Percentiles rank a stretch among this genome's conserved stretches.
Conservation (phyloP, 2,113 vertebrate genomes). For the Paramisgurnus dabryanus region DNA sequence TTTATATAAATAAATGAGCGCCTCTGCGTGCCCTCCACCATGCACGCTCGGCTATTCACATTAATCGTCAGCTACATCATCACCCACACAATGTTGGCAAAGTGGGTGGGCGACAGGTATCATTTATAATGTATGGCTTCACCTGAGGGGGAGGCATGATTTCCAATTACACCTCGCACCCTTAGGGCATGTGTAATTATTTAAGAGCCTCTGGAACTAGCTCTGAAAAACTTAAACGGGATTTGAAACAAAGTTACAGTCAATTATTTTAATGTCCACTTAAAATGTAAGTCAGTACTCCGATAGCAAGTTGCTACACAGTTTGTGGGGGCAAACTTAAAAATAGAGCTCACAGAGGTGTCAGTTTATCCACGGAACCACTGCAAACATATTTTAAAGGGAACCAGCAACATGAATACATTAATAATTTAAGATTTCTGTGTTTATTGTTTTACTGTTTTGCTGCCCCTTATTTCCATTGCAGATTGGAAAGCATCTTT, state of each 20-base stretch:
- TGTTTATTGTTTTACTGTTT: too few relatives aligned
- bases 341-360: too few relatives aligned
- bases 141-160: conserved; percentile 48
- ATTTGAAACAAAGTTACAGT: background rate
- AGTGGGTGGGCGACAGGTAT: conserved; percentile 40
- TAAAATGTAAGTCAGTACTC: too few relatives aligned
- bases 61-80: conserved; percentile 21
- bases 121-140: conserved; percentile 56
- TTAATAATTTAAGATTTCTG: too few relatives aligned
- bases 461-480: too few relatives aligned
- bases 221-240: conserved; percentile 30
- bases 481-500: too few relatives aligned
- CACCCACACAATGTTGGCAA: conserved; percentile 38
- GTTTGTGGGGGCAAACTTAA: too few relatives aligned
- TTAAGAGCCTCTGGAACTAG: background rate
- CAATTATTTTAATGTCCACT: background rate
- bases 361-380: too few relatives aligned
- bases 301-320: too few relatives aligned
- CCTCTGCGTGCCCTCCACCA: conserved; percentile 1
- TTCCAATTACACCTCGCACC: conserved; percentile 54
- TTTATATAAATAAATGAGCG: conserved; percentile 40
- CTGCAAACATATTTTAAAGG: too few relatives aligned
- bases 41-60: background rate
- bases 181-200: conserved; percentile 51
- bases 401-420: too few relatives aligned